phyloP scores from a whole-genome alignment of 1,140 invertebrate species.

The Maniola jurtina region DNA sequence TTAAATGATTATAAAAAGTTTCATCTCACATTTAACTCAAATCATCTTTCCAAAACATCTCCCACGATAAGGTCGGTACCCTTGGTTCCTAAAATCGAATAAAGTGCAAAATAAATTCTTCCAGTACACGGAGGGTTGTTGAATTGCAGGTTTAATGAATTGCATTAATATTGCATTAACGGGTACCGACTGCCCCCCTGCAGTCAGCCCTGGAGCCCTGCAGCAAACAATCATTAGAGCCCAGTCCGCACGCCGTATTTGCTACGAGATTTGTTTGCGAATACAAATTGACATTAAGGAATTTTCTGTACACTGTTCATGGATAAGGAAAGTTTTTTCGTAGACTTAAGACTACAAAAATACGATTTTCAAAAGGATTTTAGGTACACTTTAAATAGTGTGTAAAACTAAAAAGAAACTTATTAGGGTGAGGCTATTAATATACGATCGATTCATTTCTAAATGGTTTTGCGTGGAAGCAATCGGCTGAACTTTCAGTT shows the following conservation, averaged over 20 bases:
- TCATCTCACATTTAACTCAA: no score
- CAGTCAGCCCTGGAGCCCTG: slow-evolving; percentile 28
- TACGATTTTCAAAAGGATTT: no score
- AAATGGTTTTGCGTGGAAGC: no score
- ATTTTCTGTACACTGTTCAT: neutral
- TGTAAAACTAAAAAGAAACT: no score
- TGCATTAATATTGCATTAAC: slow-evolving; percentile 80
- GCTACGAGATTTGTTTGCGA: slow-evolving; percentile 68
- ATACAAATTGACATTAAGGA: slow-evolving; percentile 72
- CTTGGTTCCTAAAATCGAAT: slow-evolving; percentile 33
- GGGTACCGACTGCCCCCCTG: slow-evolving; percentile 42
- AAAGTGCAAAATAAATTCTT: slow-evolving; percentile 38
- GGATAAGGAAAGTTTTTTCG: no score
- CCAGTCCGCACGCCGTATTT: slow-evolving; percentile 52
- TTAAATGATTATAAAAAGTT: no score
- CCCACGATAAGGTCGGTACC: slow-evolving; percentile 11
- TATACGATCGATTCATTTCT: no score
- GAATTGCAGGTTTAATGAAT: slow-evolving; percentile 79
- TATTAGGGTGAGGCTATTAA: no score
- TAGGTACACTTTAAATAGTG: no score
- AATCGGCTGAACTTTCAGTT: no score
- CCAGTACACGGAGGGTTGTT: slow-evolving; percentile 47
- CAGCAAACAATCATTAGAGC: slow-evolving; percentile 73
- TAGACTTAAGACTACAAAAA: no score
- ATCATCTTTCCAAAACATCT: no score